Evolutionary conservation across 2,888 invertebrate genomes (phyloP).

Genomic region (Gortyna flavago): DNA sequence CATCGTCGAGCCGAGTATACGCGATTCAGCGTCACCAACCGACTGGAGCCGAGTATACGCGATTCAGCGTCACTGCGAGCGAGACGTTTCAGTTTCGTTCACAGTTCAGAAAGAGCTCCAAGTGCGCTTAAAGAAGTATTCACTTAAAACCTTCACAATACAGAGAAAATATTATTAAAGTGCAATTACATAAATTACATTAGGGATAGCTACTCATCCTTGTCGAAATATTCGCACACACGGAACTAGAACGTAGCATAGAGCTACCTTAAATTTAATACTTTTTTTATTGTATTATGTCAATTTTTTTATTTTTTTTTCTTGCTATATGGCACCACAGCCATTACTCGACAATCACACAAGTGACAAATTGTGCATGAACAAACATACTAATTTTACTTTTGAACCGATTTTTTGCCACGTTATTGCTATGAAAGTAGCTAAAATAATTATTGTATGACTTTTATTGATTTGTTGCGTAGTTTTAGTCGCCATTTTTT

Average conservation of each 20-base stretch:
- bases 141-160: not conserved
- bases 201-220: not conserved
- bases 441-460: conserved; percentile 17
- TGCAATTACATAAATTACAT: not conserved
- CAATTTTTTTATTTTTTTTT: conserved; percentile 85
- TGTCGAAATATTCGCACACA: conserved; percentile 69
- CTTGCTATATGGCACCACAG: conserved; percentile 87
- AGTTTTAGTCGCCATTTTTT: not conserved
- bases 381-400: conserved; percentile 68
- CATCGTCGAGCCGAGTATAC: not conserved
- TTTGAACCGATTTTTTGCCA: conserved; percentile 59
- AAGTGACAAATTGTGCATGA: conserved; percentile 79
- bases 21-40: too few species aligned
- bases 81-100: too few species aligned
- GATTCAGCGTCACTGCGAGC: not conserved
- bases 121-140: not conserved
- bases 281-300: conserved; percentile 89
- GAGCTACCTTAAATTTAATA: conserved; percentile 86
- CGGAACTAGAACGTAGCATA: conserved; percentile 72
- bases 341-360: conserved; percentile 81
- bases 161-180: not conserved
- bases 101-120: too few species aligned
- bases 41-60: not conserved
- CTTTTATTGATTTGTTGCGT: conserved; percentile 3
- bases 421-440: conserved; percentile 24